phyloP scores from a whole-genome alignment of 2,888 invertebrate species.

The Phortica okadai region DNA sequence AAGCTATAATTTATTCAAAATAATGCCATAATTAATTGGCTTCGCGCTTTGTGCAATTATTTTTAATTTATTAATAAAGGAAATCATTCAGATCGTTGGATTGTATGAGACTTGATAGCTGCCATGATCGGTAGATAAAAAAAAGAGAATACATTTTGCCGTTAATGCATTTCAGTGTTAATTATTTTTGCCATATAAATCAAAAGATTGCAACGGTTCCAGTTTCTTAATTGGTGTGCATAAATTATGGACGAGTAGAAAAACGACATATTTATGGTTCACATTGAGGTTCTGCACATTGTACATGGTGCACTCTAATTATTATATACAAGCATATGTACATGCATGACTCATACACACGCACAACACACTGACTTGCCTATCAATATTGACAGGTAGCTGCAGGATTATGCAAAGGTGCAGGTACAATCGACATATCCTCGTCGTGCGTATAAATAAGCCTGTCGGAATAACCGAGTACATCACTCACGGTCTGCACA shows the following conservation, averaged over 20 bases:
- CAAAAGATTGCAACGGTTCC: too few species aligned
- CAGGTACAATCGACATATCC: not conserved
- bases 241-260: too few species aligned
- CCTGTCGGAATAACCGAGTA: conserved; percentile 53
- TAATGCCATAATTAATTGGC: conserved; percentile 7
- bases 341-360: too few species aligned
- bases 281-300: too few species aligned
- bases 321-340: too few species aligned
- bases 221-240: too few species aligned
- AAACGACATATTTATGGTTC: too few species aligned
- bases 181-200: not conserved
- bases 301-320: too few species aligned
- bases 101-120: not conserved
- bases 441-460: conserved; percentile 62
- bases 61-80: conserved; percentile 20
- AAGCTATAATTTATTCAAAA: not conserved
- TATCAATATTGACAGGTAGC: too few species aligned
- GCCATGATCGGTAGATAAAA: not conserved
- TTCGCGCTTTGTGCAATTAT: conserved; percentile 5
- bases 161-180: not conserved
- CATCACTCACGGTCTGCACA: conserved; percentile 59
- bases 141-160: too few species aligned
- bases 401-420: too few species aligned
- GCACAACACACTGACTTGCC: too few species aligned
- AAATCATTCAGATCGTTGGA: not conserved